Conservation (phyloP, 2,888 invertebrate genomes). For the Fragum sueziense region DNA sequence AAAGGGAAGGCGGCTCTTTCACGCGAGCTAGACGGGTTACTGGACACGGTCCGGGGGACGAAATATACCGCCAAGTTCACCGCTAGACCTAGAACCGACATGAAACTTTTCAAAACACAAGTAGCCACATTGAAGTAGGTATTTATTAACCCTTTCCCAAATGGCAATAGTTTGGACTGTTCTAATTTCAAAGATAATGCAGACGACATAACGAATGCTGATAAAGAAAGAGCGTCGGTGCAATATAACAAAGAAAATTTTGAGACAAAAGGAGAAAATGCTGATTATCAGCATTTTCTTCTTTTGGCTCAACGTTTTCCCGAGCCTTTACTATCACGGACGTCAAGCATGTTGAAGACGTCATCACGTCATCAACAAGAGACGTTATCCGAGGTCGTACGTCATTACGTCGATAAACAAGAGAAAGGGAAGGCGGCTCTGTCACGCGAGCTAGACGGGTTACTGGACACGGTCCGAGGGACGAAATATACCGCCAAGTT, state of each 20-base stretch:
- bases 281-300: not conserved
- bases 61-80: slow-evolving; percentile 35
- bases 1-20: slow-evolving; percentile 60
- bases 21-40: slow-evolving; percentile 62
- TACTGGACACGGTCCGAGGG: slow-evolving; percentile 54
- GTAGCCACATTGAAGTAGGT: slow-evolving; percentile 62
- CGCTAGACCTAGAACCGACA: slow-evolving; percentile 38
- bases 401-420: slow-evolving; percentile 65
- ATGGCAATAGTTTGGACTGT: too few relatives aligned
- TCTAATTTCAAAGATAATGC: too few relatives aligned
- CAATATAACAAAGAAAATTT: too few relatives aligned
- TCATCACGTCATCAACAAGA: slow-evolving; percentile 48
- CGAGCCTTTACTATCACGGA: too few relatives aligned
- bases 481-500: slow-evolving; percentile 39
- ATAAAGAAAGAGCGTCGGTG: too few relatives aligned
- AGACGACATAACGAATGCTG: not conserved
- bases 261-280: not conserved
- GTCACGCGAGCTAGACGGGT: slow-evolving; percentile 60
- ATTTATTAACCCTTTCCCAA: too few relatives aligned
- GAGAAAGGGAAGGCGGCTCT: slow-evolving; percentile 63
- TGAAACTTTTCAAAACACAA: slow-evolving; percentile 60
- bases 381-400: slow-evolving; percentile 61
- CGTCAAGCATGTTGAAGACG: slow-evolving; percentile 55
- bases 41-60: slow-evolving; percentile 49
- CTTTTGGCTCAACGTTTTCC: not conserved